Evolutionary conservation across 2,888 invertebrate genomes (phyloP).

Genomic region (Macrosiphum euphorbiae): DNA sequence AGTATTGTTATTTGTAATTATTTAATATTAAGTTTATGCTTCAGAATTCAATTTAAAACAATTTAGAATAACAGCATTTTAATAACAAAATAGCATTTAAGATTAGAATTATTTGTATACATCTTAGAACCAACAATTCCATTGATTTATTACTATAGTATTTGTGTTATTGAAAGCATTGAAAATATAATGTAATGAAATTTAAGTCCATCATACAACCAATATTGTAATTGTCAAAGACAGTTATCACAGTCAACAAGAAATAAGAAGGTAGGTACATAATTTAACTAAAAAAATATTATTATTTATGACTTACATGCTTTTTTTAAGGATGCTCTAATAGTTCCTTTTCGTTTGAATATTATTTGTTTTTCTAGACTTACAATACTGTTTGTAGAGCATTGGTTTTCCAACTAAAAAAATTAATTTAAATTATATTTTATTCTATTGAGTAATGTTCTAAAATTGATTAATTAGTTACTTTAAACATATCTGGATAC

Average conservation of each 20-base stretch:
- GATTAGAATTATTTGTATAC: too few species aligned
- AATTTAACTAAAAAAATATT: neutral
- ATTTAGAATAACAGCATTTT: too few species aligned
- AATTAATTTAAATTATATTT: neutral
- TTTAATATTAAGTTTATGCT: too few species aligned
- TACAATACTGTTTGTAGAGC: conserved; percentile 41
- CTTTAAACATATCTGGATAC: conserved; percentile 8
- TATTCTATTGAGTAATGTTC: neutral
- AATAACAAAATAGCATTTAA: too few species aligned
- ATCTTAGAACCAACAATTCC: neutral
- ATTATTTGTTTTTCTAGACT: neutral
- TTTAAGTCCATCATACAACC: too few species aligned
- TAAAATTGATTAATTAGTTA: neutral
- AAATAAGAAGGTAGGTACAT: too few species aligned
- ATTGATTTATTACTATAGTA: neutral
- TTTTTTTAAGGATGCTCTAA: neutral
- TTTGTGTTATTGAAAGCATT: neutral
- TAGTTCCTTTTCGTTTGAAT: neutral
- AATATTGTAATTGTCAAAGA: too few species aligned
- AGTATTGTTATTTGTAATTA: too few species aligned
- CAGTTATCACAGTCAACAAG: too few species aligned
- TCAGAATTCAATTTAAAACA: too few species aligned
- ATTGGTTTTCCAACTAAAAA: conserved; percentile 44
- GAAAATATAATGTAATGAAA: neutral
- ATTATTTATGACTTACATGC: conserved; percentile 18